phyloP scores from a whole-genome alignment of 2,113 vertebrate genomes.

The Triplophysa dalaica region DNA sequence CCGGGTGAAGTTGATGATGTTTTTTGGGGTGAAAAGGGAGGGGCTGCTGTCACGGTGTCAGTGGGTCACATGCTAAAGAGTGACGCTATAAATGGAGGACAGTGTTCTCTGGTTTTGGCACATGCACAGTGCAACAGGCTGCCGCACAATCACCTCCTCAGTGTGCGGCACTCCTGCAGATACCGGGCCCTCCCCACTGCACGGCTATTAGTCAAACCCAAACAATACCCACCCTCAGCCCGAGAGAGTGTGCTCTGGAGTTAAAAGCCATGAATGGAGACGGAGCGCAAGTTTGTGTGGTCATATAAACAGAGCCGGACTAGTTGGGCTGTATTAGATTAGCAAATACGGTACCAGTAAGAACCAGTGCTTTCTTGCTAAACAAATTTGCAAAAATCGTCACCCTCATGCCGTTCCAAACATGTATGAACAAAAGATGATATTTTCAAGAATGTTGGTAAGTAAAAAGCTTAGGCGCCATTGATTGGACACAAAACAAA shows the following conservation, averaged over 20 bases:
- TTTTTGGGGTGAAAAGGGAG: neutral
- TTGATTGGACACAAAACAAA: no score
- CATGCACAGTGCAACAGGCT: conserved; percentile 35
- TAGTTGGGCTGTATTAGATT: conserved; percentile 2
- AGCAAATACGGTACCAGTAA: neutral
- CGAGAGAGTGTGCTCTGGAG: conserved; percentile 10
- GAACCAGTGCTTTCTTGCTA: neutral
- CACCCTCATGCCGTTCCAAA: no score
- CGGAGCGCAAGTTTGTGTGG: neutral
- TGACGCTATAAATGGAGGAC: conserved; percentile 26
- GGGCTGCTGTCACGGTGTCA: conserved; percentile 27
- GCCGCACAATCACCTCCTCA: conserved; percentile 31
- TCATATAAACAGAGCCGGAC: conserved; percentile 1
- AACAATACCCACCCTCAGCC: conserved; percentile 29
- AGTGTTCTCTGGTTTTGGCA: conserved; percentile 39
- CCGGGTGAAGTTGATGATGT: conserved; percentile 6
- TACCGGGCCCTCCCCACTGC: conserved; percentile 25
- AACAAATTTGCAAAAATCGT: no score
- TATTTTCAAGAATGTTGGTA: no score
- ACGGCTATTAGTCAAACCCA: conserved; percentile 28
- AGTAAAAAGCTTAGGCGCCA: no score
- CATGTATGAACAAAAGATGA: no score
- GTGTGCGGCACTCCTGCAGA: conserved; percentile 25
- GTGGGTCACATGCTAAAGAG: conserved; percentile 31
- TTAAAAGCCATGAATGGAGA: conserved; percentile 26